Evolutionary conservation across 1,140 invertebrate species (phyloP).

Genomic region (Zaprionus capensis): DNA sequence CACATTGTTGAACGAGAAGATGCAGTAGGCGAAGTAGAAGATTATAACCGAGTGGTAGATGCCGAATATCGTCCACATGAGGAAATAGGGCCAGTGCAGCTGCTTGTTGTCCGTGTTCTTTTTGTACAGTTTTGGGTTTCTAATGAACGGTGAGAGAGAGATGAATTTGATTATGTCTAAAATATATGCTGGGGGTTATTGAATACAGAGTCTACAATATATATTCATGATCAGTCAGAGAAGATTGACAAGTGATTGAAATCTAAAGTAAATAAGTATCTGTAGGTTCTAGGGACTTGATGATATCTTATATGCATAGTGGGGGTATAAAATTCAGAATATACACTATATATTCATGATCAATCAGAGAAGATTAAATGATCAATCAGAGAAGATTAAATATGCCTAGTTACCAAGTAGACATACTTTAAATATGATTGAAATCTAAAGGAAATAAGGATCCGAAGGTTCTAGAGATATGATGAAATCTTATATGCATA

Average conservation of each 20-base stretch:
- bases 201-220: background rate
- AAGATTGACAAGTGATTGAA: background rate
- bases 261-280: too few relatives aligned
- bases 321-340: background rate
- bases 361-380: background rate
- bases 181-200: background rate
- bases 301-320: background rate
- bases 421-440: too few relatives aligned
- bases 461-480: background rate
- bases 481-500: background rate
- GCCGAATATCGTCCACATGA: constrained; percentile 87
- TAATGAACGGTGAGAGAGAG: constrained; percentile 45
- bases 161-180: too few relatives aligned
- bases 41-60: constrained; percentile 85
- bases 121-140: constrained; percentile 89
- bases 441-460: too few relatives aligned
- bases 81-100: constrained; percentile 88
- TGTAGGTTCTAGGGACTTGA: background rate
- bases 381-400: background rate
- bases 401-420: background rate
- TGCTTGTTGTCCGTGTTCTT: constrained; percentile 88
- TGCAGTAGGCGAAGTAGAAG: constrained; percentile 84
- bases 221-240: background rate
- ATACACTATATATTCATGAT: background rate
- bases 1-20: constrained; percentile 83